phyloP scores from a whole-genome alignment of 2,888 invertebrate genomes.

The Metallyticus violacea region DNA sequence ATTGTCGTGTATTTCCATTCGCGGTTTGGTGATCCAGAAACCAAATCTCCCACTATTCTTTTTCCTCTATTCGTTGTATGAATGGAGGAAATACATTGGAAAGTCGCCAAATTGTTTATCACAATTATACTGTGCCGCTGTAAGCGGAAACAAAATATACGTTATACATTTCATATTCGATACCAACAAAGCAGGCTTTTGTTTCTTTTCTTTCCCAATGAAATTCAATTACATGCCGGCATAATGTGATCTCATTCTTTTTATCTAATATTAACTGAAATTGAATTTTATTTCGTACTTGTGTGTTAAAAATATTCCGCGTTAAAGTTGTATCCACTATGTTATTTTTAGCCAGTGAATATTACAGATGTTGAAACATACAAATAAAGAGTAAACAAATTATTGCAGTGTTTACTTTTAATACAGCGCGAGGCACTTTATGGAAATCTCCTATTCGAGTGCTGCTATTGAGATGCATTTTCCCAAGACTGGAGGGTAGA shows the following conservation, averaged over 20 bases:
- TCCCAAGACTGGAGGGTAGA: no score
- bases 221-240: neutral
- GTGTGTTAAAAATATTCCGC: neutral
- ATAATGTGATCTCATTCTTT: neutral
- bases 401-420: no score
- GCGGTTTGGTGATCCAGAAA: neutral
- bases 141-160: neutral
- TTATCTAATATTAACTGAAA: neutral
- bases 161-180: neutral
- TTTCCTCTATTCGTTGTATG: neutral
- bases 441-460: no score
- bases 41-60: neutral
- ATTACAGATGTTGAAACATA: neutral
- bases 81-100: neutral
- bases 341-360: neutral
- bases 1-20: neutral
- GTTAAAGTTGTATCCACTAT: neutral
- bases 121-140: neutral
- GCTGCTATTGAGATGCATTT: no score
- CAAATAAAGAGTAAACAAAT: no score
- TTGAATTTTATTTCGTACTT: neutral
- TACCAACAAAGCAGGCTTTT: neutral
- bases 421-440: no score
- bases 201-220: neutral
- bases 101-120: neutral